Conservation (phyloP, 2,113 vertebrate species). For the Lathamus discolor region DNA sequence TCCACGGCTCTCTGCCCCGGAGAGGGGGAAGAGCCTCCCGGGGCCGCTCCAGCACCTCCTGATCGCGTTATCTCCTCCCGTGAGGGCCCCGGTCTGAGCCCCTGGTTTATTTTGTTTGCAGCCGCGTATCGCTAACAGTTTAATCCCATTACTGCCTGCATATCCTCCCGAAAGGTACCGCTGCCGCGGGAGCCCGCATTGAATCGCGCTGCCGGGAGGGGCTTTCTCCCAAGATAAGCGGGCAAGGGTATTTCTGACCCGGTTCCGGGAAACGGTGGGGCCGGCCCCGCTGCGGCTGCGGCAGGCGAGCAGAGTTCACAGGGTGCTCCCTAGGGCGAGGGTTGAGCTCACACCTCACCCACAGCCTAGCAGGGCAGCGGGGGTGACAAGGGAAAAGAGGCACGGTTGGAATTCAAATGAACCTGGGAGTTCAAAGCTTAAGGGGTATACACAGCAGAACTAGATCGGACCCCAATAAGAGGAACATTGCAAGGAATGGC, state of each 20-base stretch:
- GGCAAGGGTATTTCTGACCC: neutral
- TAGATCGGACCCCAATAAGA: accelerated
- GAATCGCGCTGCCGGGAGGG: neutral
- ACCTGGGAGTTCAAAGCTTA: accelerated
- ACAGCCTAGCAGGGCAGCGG: accelerated
- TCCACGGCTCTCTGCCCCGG: neutral
- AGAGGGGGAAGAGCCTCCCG: neutral
- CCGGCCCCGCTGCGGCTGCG: neutral
- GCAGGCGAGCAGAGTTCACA: neutral
- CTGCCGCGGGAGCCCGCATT: neutral
- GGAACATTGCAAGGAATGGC: accelerated
- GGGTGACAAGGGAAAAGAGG: accelerated
- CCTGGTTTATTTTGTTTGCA: neutral
- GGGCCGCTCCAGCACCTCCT: neutral
- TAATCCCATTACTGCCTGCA: conserved; percentile 64
- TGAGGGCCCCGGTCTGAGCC: neutral
- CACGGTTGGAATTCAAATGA: accelerated
- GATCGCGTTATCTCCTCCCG: neutral
- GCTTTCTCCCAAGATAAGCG: neutral
- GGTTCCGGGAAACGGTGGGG: neutral
- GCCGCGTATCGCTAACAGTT: neutral
- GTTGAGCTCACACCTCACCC: neutral
- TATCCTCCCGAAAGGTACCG: conserved; percentile 40
- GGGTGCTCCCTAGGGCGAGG: accelerated
- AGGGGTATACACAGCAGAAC: accelerated